These are phyloP conservation scores for Varecia variegata DNA, from an alignment of 2,797 vertebrate genomes.

Conservation along the genomic window DNA sequence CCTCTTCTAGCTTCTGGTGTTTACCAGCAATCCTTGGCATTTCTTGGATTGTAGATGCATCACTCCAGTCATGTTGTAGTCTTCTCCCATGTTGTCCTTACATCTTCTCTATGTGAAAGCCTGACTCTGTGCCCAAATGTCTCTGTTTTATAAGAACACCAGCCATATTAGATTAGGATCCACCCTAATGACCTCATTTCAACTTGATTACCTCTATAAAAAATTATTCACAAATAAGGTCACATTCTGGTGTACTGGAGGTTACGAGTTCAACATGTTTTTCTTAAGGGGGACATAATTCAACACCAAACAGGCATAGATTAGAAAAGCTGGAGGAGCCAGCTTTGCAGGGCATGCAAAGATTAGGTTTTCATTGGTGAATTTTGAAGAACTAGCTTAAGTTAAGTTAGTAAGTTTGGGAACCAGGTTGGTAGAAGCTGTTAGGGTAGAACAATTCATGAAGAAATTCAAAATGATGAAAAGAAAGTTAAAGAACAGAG, in stretches of 20 bases:
- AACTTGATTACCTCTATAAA: background rate
- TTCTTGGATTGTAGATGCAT: background rate
- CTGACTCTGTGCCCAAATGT: background rate
- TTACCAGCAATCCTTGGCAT: background rate
- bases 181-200: background rate
- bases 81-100: background rate
- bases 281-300: background rate
- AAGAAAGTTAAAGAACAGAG: background rate
- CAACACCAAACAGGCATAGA: background rate
- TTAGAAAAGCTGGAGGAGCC: background rate
- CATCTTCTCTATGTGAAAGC: background rate
- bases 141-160: background rate
- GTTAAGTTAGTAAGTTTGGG: background rate
- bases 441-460: background rate
- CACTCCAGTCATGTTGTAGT: background rate
- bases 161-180: background rate
- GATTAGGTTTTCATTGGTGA: background rate
- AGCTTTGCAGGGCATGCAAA: background rate
- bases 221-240: background rate
- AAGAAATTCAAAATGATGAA: conserved; percentile 15
- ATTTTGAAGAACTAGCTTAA: background rate
- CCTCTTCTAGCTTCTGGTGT: background rate
- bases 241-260: background rate
- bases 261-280: background rate
- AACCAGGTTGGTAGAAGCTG: background rate